Percentiles rank a stretch among this genome's conserved stretches.
Conservation (phyloP, 2,797 vertebrate species). For the Echiichthys vipera region DNA sequence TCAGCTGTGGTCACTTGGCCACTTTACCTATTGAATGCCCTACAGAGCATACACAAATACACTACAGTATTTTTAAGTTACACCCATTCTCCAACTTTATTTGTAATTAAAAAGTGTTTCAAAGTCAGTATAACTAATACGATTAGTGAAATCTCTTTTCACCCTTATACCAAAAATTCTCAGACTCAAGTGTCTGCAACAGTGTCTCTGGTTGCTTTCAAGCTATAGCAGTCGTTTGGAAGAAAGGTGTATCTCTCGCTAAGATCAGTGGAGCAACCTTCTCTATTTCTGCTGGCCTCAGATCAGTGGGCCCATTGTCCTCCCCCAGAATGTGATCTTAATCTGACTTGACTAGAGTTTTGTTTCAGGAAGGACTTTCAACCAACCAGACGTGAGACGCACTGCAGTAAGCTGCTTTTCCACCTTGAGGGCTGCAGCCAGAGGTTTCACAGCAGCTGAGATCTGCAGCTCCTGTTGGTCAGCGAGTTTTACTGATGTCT, state of each 20-base stretch:
- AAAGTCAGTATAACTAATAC: constrained; percentile 8
- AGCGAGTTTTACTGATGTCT: constrained; percentile 43
- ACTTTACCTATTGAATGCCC: too few species aligned
- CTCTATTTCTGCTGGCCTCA: constrained; percentile 72
- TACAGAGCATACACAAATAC: too few species aligned
- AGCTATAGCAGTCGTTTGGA: constrained; percentile 18
- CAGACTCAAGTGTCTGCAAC: constrained; percentile 18
- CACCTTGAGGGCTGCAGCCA: constrained; percentile 32
- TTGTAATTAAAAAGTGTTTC: background rate
- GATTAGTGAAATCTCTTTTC: constrained; percentile 6
- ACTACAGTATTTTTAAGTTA: background rate
- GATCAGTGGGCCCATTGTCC: constrained; percentile 80
- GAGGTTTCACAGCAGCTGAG: constrained; percentile 43
- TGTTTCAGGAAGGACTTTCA: constrained; percentile 77
- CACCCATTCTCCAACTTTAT: background rate
- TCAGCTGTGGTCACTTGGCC: background rate
- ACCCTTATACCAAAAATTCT: constrained; percentile 6
- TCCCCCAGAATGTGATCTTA: constrained; percentile 79
- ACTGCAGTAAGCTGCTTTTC: constrained; percentile 61
- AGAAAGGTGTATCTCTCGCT: constrained; percentile 41
- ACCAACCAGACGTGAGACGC: constrained; percentile 60
- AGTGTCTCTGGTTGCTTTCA: constrained; percentile 25
- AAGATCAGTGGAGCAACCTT: constrained; percentile 68
- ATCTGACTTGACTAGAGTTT: constrained; percentile 80
- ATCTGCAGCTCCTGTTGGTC: constrained; percentile 38